phyloP scores from a whole-genome alignment of 2,113 vertebrate genomes.

The Jacana jacana region DNA sequence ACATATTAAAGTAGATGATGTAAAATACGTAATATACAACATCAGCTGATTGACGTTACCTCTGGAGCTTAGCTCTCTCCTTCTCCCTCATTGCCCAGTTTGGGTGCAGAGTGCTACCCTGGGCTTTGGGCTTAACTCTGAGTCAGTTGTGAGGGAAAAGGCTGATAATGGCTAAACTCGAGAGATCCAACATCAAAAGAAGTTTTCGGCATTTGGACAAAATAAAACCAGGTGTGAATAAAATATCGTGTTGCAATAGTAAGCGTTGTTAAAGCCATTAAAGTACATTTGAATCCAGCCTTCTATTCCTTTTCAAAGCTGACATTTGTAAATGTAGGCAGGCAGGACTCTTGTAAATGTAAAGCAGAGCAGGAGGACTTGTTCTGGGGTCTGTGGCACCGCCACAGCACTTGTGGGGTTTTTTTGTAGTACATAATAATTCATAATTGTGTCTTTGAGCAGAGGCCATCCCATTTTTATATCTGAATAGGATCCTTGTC shows the following conservation, averaged over 20 bases:
- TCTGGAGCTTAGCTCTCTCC: not conserved
- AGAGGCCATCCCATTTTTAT: not conserved
- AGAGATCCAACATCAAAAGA: constrained; percentile 55
- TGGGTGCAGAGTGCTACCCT: not conserved
- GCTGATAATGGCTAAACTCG: constrained; percentile 34
- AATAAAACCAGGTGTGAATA: constrained; percentile 68
- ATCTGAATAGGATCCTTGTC: not conserved
- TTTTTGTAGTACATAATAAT: not conserved
- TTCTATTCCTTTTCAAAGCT: constrained; percentile 54
- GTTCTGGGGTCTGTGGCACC: not conserved
- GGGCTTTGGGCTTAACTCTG: constrained; percentile 4
- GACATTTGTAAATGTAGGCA: constrained; percentile 42
- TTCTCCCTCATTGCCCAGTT: not conserved
- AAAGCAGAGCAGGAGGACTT: constrained; percentile 14
- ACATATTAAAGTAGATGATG: not conserved
- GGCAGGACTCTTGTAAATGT: constrained; percentile 27
- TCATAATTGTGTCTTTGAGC: not conserved
- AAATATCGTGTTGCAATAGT: constrained; percentile 42
- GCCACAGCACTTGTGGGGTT: not conserved
- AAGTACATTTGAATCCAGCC: constrained; percentile 10
- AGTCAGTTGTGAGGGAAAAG: not conserved
- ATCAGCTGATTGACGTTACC: not conserved
- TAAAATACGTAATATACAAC: not conserved
- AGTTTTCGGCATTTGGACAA: constrained; percentile 39
- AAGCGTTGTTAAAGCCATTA: constrained; percentile 58